A percentile compares a stretch with the other conserved stretches of the same genome.
These are phyloP conservation scores for Nixonia krombeini DNA, from an alignment of 1,140 invertebrate species.

Conservation along the genomic window DNA sequence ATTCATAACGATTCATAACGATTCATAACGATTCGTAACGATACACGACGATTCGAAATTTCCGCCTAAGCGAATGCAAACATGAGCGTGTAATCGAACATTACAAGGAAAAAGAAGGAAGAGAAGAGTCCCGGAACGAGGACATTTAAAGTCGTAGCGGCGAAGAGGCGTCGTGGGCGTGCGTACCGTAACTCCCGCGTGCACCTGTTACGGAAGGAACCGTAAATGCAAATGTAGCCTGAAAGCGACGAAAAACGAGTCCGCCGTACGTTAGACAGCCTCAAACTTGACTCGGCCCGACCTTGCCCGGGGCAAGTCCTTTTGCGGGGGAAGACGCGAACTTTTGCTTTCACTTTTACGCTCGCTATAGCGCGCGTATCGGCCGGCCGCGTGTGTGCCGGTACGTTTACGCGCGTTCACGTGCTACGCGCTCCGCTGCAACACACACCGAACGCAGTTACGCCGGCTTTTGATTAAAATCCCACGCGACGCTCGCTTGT, in stretches of 20 bases:
- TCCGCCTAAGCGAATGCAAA: too few species aligned
- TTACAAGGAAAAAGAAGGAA: too few species aligned
- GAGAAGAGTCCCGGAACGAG: too few species aligned
- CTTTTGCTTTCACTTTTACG: constrained; percentile 31
- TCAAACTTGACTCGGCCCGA: constrained; percentile 30
- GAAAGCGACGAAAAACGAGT: constrained; percentile 16
- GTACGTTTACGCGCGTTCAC: constrained; percentile 15
- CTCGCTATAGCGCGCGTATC: constrained; percentile 5
- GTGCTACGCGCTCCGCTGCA: constrained; percentile 8
- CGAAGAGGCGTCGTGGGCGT: constrained; percentile 11
- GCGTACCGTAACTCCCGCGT: background rate
- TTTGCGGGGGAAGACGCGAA: constrained; percentile 21
- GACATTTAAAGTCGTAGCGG: too few species aligned
- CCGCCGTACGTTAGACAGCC: constrained; percentile 9
- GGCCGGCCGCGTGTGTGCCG: background rate
- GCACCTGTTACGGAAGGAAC: constrained; percentile 25
- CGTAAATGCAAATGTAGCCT: constrained; percentile 29
- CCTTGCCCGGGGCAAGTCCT: constrained; percentile 30
- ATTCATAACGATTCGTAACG: too few species aligned
- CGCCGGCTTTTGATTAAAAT: background rate
- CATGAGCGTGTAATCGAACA: too few species aligned
- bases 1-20: too few species aligned
- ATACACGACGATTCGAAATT: too few species aligned
- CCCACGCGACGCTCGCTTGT: constrained; percentile 12
- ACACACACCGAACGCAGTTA: background rate